Evolutionary conservation across 2,113 vertebrate species (phyloP), one percentile per base, ranked within the genome.

Genomic region (Psettodes erumei): DNA sequence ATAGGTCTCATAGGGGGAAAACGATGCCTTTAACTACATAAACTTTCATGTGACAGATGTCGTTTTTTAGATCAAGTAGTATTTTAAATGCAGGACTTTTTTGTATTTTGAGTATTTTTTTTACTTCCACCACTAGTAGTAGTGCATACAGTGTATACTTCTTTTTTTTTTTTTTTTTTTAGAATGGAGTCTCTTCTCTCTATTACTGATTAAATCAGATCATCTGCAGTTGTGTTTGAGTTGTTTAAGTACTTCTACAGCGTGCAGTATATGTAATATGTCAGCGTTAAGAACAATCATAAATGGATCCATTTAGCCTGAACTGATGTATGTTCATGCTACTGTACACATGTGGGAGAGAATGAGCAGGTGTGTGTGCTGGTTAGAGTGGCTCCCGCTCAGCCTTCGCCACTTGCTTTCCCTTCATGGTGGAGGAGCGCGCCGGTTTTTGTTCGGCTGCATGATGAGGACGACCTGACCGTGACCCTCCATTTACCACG

Each of bases 401-500:
- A 71, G 77, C 53, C 65, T 45, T 77, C 67, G 58, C 33, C 60
- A 18, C 65, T 61, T n/a, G 21, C 45, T 62, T 65, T 37, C 47
- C 66, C 63, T 60, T 37, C 51, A 9, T 7, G 65, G 15, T 33
- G 37, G 19, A 72, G 48, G 82, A 80, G 64, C 6, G 50, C 15
- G 50, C 25, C 32, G 77, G 71, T 84, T 93, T n/a, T 92, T 93
- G 76, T 92, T 89, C 43, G 8, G 63, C 37, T 33, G 23, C 63
- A 58, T 81, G 83, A 85, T 78, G 83, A 87, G 71, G 53, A 77
- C 51, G 83, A 85, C 83, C 83, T 21, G 78, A 77, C 91, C 89
- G 19, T 85, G 75, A 86, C 84, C 87, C 71, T 84, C 72, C 77
- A 87, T 92, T 91, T 86, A 71, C 64, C 78, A 78, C 68, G 23